These are phyloP conservation scores for Zoanthus gigantus DNA, from an alignment of 92 coral and sea anemone genomes.

Conservation along the genomic window DNA sequence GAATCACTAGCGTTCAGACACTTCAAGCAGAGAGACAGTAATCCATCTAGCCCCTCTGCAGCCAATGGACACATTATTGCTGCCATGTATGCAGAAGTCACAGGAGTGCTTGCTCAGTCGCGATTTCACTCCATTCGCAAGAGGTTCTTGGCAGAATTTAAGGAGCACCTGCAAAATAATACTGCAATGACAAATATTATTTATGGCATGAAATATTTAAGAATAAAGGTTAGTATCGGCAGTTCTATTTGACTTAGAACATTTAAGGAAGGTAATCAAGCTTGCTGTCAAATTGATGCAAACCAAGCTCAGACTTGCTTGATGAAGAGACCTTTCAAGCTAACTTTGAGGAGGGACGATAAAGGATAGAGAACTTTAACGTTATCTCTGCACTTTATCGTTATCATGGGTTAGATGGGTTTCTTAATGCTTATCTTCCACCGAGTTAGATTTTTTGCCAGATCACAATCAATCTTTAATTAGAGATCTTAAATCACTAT, in stretches of 20 bases:
- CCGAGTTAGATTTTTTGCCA: too few relatives aligned
- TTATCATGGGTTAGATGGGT: too few relatives aligned
- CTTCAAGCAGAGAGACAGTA: slow-evolving; percentile 90
- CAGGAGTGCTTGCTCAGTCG: slow-evolving; percentile 93
- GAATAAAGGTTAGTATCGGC: slow-evolving; percentile 84
- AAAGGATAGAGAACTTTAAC: too few relatives aligned
- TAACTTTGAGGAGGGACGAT: too few relatives aligned
- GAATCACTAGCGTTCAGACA: slow-evolving; percentile 92
- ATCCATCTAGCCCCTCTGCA: slow-evolving; percentile 81
- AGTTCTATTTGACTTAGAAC: background rate
- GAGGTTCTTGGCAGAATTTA: slow-evolving; percentile 89
- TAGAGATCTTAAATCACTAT: too few relatives aligned
- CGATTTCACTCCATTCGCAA: slow-evolving; percentile 89
- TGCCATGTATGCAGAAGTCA: slow-evolving; percentile 97
- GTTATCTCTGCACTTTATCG: too few relatives aligned
- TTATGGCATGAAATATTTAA: slow-evolving; percentile 99
- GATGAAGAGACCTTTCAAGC: too few relatives aligned
- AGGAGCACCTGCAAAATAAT: slow-evolving; percentile 85
- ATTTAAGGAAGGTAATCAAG: too few relatives aligned
- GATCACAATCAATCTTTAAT: too few relatives aligned
- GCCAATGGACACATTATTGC: slow-evolving; percentile 93
- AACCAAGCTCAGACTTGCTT: too few relatives aligned
- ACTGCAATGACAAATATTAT: slow-evolving; percentile 88
- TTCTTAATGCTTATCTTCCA: too few relatives aligned
- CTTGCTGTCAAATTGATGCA: too few relatives aligned